Evolutionary conservation across 2,888 invertebrate species (phyloP), one percentile per base, ranked within the genome.

Genomic region (Macrophya alboannulata): DNA sequence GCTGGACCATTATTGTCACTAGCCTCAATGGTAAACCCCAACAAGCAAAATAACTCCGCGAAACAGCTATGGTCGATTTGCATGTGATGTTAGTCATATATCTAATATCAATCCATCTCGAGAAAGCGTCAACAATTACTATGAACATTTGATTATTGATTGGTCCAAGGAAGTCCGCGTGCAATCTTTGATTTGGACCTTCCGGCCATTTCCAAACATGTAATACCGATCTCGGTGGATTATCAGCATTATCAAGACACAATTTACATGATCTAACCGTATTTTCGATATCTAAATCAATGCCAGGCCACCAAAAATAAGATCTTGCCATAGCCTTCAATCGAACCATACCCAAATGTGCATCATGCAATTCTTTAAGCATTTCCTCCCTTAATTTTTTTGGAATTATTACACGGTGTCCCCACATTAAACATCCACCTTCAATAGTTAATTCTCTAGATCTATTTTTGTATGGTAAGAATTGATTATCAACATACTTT

Each of bases 1-100:
- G 84, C 85, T 25, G 85, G 86, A n/a, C 86, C 85, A 83, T 86
- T 87, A 45, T 86, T 86, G 85, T 86, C 0, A 87, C 87, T 4
- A 85, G 21, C 6, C n/a, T 85, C 10, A 79, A 25, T 31, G 86
- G 86, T 83, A 81, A 59, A 12, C 85, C 86, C 85, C 85, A 87
- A 0, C 84, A 81, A 21, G 85, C 68, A 37, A 87, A 87, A 79
- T 85, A 84, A 68, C 86, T 85, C 31, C 77, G 25, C 12, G 86
- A 79, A 21, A 43, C 77, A 55, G 43, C 59, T 43, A 87, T 86
- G 0, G 86, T 87, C 15, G 51, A 40, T n/a, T 86, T 79, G 2
- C 85, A 40, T 9, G 87, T 86, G 40, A 83, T 86, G 59, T 85
- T 31, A 17, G 12, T 2, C 84, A 86, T 84, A 31, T 65, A 43